These are phyloP conservation scores for Nephotettix cincticeps DNA, from an alignment of 1,140 invertebrate species.

Conservation along the genomic window DNA sequence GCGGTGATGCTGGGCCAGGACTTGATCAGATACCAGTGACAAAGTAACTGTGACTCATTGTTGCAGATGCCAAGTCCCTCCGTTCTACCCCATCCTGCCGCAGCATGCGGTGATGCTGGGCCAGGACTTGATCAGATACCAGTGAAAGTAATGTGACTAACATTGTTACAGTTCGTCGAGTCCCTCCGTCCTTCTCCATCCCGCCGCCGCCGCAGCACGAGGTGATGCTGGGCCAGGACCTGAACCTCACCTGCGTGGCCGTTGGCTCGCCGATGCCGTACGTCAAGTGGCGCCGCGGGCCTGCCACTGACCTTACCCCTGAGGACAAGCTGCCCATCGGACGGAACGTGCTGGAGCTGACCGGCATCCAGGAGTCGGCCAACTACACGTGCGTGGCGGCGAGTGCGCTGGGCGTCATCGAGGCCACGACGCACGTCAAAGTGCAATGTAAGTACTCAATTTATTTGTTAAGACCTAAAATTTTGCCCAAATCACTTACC, in stretches of 20 bases:
- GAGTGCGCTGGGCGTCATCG: constrained; percentile 91
- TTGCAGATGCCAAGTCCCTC: too few relatives aligned
- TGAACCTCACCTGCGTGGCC: constrained; percentile 95
- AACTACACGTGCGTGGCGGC: constrained; percentile 97
- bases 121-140: too few relatives aligned
- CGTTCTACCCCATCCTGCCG: too few relatives aligned
- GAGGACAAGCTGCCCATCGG: constrained; percentile 84
- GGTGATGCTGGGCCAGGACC: constrained; percentile 84
- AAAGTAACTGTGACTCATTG: too few relatives aligned
- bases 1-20: too few relatives aligned
- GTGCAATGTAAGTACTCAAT: constrained; percentile 82
- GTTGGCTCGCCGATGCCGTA: constrained; percentile 96
- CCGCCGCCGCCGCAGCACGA: constrained; percentile 79
- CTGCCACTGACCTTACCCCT: constrained; percentile 75
- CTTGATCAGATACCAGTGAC: too few relatives aligned
- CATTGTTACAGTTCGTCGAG: constrained; percentile 77
- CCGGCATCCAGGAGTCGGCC: constrained; percentile 84
- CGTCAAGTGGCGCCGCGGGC: constrained; percentile 92
- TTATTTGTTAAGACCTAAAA: too few relatives aligned
- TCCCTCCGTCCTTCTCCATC: constrained; percentile 92
- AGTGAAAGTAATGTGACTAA: too few relatives aligned
- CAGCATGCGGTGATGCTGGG: too few relatives aligned
- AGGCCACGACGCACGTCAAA: constrained; percentile 82
- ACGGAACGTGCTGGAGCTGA: constrained; percentile 80
- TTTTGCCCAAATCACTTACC: too few relatives aligned